These are phyloP conservation scores for Dunckerocampus dactyliophorus DNA, from an alignment of 2,113 vertebrate genomes.

Conservation along the genomic window DNA sequence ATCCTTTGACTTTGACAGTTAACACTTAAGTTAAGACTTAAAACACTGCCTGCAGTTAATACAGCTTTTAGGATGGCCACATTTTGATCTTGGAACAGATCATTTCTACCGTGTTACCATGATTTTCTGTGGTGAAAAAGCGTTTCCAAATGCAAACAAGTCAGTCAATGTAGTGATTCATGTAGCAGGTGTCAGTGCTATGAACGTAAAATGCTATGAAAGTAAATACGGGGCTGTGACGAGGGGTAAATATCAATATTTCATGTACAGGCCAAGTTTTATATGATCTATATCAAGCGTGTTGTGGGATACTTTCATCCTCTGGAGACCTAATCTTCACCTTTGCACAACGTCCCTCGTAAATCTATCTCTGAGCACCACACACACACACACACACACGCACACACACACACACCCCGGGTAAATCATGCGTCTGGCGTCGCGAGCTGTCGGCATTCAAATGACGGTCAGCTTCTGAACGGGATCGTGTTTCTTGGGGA, in stretches of 20 bases:
- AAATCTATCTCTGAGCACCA: conserved; percentile 57
- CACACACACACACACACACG: conserved; percentile 30
- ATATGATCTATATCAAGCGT: conserved; percentile 20
- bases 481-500: conserved; percentile 52
- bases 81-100: no score
- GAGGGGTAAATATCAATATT: not conserved
- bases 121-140: no score
- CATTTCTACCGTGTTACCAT: no score
- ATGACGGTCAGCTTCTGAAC: conserved; percentile 59
- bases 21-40: no score
- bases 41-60: no score
- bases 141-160: no score
- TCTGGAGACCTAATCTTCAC: conserved; percentile 41
- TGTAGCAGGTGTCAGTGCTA: not conserved
- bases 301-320: conserved; percentile 31
- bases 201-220: not conserved
- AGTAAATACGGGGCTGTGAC: no score
- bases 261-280: not conserved
- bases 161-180: not conserved
- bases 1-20: no score
- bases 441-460: conserved; percentile 59
- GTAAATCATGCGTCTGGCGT: conserved; percentile 67
- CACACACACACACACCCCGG: conserved; percentile 22
- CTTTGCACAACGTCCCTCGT: conserved; percentile 41
- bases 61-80: no score